A percentile compares a stretch with the other conserved stretches of the same genome.
These are phyloP conservation scores for Circaetus gallicus DNA, from an alignment of 2,113 vertebrate genomes.

Conservation along the genomic window DNA sequence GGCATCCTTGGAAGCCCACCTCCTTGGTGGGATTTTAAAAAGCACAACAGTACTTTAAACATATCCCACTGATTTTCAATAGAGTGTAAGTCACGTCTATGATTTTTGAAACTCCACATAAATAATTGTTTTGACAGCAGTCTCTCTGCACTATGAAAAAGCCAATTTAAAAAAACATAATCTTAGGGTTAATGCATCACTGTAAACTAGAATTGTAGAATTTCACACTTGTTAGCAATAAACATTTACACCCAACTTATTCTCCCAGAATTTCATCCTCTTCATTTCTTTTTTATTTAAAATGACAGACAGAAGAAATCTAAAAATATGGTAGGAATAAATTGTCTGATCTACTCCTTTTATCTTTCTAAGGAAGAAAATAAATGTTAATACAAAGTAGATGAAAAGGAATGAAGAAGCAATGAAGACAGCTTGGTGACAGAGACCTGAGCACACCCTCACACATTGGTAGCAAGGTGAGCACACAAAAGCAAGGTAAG, in stretches of 20 bases:
- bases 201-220: not conserved
- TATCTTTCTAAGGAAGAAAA: not conserved
- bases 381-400: not conserved
- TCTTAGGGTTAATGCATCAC: not conserved
- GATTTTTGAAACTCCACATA: not conserved
- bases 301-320: not conserved
- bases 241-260: not conserved
- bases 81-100: not conserved
- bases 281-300: not conserved
- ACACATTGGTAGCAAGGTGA: not conserved
- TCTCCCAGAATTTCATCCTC: not conserved
- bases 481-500: not conserved
- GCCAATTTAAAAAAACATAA: not conserved
- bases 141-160: not conserved
- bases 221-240: not conserved
- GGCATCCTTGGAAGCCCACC: not conserved
- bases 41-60: not conserved
- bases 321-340: not conserved
- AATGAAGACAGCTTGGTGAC: not conserved
- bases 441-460: not conserved
- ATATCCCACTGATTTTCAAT: not conserved
- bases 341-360: not conserved
- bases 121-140: not conserved
- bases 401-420: not conserved
- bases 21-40: not conserved